These are phyloP conservation scores for Celastrina argiolus DNA, from an alignment of 2,888 invertebrate genomes.

Conservation along the genomic window DNA sequence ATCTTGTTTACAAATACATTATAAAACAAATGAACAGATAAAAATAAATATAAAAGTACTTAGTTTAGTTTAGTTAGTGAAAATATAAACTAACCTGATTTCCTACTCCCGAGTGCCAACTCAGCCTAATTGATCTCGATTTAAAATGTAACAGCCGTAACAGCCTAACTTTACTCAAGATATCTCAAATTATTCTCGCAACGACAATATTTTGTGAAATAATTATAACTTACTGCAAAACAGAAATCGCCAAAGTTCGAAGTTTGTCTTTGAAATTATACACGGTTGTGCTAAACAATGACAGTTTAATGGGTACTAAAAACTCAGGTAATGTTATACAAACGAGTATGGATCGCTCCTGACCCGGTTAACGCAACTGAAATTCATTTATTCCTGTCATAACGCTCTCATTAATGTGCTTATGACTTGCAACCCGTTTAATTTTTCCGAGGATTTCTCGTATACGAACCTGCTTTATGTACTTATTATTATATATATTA, in stretches of 20 bases:
- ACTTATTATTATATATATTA: no score
- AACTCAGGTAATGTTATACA: slow-evolving; percentile 9
- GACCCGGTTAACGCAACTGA: slow-evolving; percentile 9
- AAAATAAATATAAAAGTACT: no score
- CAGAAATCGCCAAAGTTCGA: slow-evolving; percentile 14
- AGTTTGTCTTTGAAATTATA: neutral
- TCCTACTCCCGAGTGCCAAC: neutral
- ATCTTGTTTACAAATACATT: no score
- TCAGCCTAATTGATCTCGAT: neutral
- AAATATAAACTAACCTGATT: no score
- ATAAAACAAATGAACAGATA: no score
- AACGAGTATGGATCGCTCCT: neutral
- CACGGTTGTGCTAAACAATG: slow-evolving; percentile 7
- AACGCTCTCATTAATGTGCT: neutral
- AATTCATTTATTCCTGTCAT: slow-evolving; percentile 9
- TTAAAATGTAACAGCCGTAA: neutral
- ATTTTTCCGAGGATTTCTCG: no score
- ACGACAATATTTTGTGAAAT: neutral
- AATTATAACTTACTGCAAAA: neutral
- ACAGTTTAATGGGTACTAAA: slow-evolving; percentile 5
- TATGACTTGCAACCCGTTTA: no score
- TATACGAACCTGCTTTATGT: no score
- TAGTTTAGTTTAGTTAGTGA: no score
- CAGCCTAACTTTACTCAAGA: neutral
- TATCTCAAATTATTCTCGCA: neutral